Evolutionary conservation across 2,797 vertebrate genomes (phyloP), one percentile per base, ranked within the genome.

Genomic region (Odontamblyopus lacepedii): DNA sequence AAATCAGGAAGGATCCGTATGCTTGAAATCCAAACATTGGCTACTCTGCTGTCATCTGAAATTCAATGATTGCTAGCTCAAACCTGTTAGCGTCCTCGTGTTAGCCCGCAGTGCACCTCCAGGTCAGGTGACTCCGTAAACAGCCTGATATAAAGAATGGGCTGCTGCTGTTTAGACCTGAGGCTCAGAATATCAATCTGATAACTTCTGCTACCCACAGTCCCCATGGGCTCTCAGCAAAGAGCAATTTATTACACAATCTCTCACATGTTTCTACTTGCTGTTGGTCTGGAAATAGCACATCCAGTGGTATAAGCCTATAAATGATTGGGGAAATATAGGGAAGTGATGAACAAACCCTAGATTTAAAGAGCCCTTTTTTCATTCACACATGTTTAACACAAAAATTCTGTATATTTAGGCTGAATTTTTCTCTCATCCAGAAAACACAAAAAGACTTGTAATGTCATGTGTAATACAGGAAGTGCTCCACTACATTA

Each of bases 121-220:
- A 62, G 81, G 79, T 80, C 77, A 80, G 71, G 76, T 77, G 83
- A 83, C 72, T 69, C 4, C 65, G 73, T 73, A 70, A 78, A 81
- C 86, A 84, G 87, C 78, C 86, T 80, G 68, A 67, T 76, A 53
- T 41, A 79, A 76, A 78, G 72, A 67, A 65, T 56, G 30, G 7
- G 66, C 66, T 73, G 66, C 61, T 63, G 61, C 61, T 74, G 59
- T 79, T 2, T 16, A 60, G 44, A 75, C 64, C 68, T 48, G 64
- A 73, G 75, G 77, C 79, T 4, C 60, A 38, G 4, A 6, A 30
- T 48, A 67, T 79, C 79, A 60, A 68, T 55, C 35, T 71, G 50
- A 41, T 63, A 27, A 71, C 74, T 57, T 11, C 64, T 53, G 70
- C 70, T 76, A 70, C 70, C 72, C 63, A 59, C 61, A 2, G 32